phyloP scores from a whole-genome alignment of 1,140 invertebrate species.

The Papilio dardanus region DNA sequence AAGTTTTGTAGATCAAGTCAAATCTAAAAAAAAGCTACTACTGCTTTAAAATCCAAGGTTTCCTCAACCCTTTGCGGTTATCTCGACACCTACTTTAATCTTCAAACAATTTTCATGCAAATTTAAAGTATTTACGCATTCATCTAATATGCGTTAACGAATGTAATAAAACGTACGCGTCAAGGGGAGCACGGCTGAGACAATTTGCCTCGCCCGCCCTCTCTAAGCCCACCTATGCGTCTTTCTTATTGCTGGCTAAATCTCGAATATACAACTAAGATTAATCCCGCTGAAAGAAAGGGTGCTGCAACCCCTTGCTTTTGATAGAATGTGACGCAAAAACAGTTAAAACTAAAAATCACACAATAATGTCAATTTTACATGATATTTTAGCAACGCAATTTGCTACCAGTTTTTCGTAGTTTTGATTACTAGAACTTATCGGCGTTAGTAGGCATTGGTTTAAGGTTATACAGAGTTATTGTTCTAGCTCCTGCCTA shows the following conservation, averaged over 20 bases:
- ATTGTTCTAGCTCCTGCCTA: background rate
- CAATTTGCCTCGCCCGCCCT: conserved; percentile 72
- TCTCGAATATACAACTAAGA: conserved; percentile 81
- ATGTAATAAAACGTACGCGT: conserved; percentile 76
- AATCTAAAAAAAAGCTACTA: background rate
- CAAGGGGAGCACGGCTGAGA: conserved; percentile 70
- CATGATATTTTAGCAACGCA: no score
- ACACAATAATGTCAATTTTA: no score
- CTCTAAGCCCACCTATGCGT: conserved; percentile 80
- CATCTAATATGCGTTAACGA: conserved; percentile 80
- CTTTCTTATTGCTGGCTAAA: conserved; percentile 80
- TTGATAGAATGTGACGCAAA: conserved; percentile 40
- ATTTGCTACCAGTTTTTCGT: no score
- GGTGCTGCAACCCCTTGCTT: conserved; percentile 67
- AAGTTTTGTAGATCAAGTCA: background rate
- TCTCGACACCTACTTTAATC: conserved; percentile 41
- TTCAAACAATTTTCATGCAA: conserved; percentile 65
- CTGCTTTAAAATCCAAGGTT: background rate
- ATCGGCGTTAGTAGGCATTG: background rate
- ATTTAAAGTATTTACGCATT: conserved; percentile 72
- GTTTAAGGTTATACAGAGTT: background rate
- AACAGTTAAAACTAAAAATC: background rate
- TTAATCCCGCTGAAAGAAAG: conserved; percentile 80
- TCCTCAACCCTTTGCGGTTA: conserved; percentile 12
- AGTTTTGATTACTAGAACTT: no score